Percentiles rank a stretch among this genome's conserved stretches.
phyloP scores from a whole-genome alignment of 2,797 vertebrate species.

The Poeciliopsis gracilis region DNA sequence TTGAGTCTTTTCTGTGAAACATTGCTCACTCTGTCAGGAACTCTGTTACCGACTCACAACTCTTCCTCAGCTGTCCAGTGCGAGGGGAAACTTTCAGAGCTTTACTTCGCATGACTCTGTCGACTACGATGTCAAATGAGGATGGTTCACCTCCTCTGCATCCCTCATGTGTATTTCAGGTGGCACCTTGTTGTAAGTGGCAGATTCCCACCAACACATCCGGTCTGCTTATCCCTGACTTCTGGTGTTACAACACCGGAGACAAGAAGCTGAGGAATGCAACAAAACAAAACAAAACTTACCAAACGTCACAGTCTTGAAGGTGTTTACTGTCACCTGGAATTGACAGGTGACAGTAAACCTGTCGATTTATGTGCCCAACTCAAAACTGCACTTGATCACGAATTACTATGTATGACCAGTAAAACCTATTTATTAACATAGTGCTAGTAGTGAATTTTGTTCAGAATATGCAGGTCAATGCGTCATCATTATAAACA shows the following conservation, averaged over 20 bases:
- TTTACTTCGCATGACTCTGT: not conserved
- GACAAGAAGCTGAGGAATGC: slow-evolving; percentile 3
- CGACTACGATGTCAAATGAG: not conserved
- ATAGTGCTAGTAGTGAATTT: too few relatives aligned
- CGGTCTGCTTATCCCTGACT: slow-evolving; percentile 4
- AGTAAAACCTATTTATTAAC: not conserved
- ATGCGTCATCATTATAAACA: not conserved
- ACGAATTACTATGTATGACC: not conserved
- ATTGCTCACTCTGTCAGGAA: not conserved
- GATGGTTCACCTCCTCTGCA: not conserved
- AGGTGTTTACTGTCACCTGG: slow-evolving; percentile 15
- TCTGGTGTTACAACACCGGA: slow-evolving; percentile 3
- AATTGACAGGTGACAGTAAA: too few relatives aligned
- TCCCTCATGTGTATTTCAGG: not conserved
- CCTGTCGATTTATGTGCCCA: not conserved
- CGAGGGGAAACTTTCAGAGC: not conserved
- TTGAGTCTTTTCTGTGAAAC: slow-evolving; percentile 1
- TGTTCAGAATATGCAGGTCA: too few relatives aligned
- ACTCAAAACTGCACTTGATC: not conserved
- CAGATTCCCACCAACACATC: slow-evolving; percentile 6
- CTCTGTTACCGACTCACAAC: not conserved
- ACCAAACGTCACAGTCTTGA: not conserved
- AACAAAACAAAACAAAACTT: not conserved
- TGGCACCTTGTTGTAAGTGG: not conserved
- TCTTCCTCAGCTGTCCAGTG: not conserved